phyloP scores from a whole-genome alignment of 92 coral and sea anemone genomes.

The Blastomussa wellsi region DNA sequence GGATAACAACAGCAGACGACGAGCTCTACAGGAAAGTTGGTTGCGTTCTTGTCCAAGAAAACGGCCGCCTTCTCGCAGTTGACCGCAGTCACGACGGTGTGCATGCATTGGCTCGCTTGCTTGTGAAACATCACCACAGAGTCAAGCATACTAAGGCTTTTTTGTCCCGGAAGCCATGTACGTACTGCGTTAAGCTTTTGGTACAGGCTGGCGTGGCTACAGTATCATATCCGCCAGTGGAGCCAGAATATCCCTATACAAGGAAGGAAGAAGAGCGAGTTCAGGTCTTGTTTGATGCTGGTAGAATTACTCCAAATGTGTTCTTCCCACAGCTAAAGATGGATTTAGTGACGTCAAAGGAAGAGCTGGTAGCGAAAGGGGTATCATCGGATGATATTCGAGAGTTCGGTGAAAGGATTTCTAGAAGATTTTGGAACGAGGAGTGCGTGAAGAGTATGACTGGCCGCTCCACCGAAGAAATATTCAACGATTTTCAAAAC shows the following conservation, averaged over 20 bases:
- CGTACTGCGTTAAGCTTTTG: constrained; percentile 68
- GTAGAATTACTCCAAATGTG: constrained; percentile 9
- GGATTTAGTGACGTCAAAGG: not conserved
- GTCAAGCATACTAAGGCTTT: constrained; percentile 54
- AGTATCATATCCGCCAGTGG: constrained; percentile 62
- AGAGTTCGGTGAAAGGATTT: not conserved
- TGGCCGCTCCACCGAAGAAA: not conserved
- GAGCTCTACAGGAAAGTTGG: constrained; percentile 54
- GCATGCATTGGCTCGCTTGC: constrained; percentile 63
- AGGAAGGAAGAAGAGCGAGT: constrained; percentile 44
- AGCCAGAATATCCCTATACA: constrained; percentile 52
- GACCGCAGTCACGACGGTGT: constrained; percentile 64
- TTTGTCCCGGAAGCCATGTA: constrained; percentile 70
- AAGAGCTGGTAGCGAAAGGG: not conserved
- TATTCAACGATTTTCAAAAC: constrained; percentile 1
- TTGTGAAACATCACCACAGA: constrained; percentile 62
- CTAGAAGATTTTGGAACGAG: constrained; percentile 20
- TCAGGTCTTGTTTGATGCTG: constrained; percentile 38
- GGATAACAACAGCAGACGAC: not conserved
- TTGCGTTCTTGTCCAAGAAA: constrained; percentile 60
- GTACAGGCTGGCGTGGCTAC: constrained; percentile 55
- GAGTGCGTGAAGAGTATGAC: not conserved
- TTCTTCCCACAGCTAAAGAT: constrained; percentile 7
- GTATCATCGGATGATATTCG: not conserved
- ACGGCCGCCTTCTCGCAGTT: constrained; percentile 62